These are phyloP conservation scores for Mesitornis unicolor DNA, from an alignment of 2,113 vertebrate genomes.

Conservation along the genomic window DNA sequence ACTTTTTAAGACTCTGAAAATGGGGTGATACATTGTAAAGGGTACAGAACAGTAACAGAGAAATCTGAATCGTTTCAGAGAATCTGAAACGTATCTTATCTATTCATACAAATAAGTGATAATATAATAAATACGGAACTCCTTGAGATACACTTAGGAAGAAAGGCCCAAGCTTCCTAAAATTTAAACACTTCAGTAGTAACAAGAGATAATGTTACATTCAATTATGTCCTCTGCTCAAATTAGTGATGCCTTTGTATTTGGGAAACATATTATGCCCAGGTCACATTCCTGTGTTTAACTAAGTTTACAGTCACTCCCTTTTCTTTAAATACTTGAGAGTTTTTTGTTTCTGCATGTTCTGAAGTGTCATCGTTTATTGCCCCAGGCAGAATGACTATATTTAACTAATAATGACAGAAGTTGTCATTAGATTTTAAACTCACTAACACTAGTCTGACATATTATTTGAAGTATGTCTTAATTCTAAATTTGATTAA, in stretches of 20 bases:
- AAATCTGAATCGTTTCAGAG: too few species aligned
- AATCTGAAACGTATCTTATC: background rate
- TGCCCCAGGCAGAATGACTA: conserved; percentile 70
- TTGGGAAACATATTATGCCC: conserved; percentile 66
- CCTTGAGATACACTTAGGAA: background rate
- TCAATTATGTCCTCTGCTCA: conserved; percentile 43
- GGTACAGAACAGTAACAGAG: background rate
- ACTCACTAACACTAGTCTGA: conserved; percentile 83
- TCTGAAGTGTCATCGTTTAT: conserved; percentile 71
- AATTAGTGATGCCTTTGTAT: conserved; percentile 55
- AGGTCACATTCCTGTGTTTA: conserved; percentile 77
- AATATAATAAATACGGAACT: conserved; percentile 13
- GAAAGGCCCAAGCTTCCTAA: background rate
- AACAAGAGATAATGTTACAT: conserved; percentile 55
- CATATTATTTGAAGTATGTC: conserved; percentile 80
- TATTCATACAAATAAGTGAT: background rate
- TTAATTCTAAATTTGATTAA: conserved; percentile 79
- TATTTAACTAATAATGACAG: conserved; percentile 80
- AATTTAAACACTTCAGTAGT: conserved; percentile 34
- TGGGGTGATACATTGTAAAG: background rate
- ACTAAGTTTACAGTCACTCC: conserved; percentile 69
- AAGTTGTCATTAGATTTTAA: conserved; percentile 80
- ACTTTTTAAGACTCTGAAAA: background rate
- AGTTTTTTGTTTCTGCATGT: conserved; percentile 74
- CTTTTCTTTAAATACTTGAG: conserved; percentile 67